Evolutionary conservation across 2,888 invertebrate species (phyloP).

Genomic region (Eumerus sabulonum): DNA sequence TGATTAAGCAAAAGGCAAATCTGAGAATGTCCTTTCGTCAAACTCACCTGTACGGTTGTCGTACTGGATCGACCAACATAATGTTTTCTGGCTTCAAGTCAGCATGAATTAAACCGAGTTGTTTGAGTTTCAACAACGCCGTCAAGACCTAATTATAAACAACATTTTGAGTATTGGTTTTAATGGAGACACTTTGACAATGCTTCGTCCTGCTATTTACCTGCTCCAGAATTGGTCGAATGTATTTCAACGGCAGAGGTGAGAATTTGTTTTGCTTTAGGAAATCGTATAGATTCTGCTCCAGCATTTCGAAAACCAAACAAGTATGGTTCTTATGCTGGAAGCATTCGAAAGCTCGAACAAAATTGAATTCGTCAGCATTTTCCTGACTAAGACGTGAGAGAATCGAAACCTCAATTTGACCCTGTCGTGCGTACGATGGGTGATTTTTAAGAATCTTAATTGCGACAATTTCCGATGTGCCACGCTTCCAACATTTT

Average conservation of each 20-base stretch:
- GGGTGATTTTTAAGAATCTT: constrained; percentile 99
- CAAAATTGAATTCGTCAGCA: constrained; percentile 99
- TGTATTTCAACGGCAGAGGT: constrained; percentile 98
- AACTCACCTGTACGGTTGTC: constrained; percentile 90
- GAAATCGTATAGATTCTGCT: constrained; percentile 99
- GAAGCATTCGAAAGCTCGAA: constrained; percentile 99
- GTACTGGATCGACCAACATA: constrained; percentile 98
- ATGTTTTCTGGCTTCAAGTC: constrained; percentile 99
- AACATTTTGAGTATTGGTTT: not conserved
- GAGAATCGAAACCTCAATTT: constrained; percentile 98
- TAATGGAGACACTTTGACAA: not conserved
- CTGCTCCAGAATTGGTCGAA: constrained; percentile 99
- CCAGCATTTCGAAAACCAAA: constrained; percentile 99
- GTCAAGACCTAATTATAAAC: constrained; percentile 83
- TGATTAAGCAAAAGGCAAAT: not conserved
- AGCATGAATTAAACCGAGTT: constrained; percentile 99
- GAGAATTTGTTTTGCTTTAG: constrained; percentile 99
- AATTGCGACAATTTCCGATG: constrained; percentile 99
- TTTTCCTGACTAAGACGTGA: constrained; percentile 97
- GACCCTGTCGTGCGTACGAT: constrained; percentile 99
- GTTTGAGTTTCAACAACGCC: constrained; percentile 86
- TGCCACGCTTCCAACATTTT: constrained; percentile 99
- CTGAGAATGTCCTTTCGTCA: too few species aligned
- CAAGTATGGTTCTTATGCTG: constrained; percentile 99
- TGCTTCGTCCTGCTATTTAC: constrained; percentile 80